A percentile compares a stretch with the other conserved stretches of the same genome.
Evolutionary conservation across 2,113 vertebrate genomes (phyloP).

Genomic region (Nannospalax galili): DNA sequence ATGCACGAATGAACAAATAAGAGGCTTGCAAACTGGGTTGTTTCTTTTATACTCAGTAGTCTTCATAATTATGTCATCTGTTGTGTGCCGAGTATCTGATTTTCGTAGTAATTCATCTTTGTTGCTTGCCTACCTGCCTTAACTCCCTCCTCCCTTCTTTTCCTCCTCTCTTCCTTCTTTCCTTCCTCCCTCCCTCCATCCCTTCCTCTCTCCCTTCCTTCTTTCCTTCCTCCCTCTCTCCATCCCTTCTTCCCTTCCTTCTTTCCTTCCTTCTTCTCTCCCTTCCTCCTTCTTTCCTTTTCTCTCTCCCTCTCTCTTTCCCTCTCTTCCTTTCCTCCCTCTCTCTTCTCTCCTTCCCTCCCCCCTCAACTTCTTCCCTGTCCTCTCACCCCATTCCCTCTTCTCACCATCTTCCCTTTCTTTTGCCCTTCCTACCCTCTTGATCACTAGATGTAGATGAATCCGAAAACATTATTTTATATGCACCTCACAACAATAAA

Average conservation of each 20-base stretch:
- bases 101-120: not conserved
- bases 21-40: not conserved
- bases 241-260: accelerated
- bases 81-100: not conserved
- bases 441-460: not conserved
- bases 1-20: not conserved
- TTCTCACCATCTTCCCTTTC: not conserved
- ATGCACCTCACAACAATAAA: not conserved
- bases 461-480: not conserved
- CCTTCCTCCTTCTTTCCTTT: accelerated
- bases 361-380: not conserved
- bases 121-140: not conserved
- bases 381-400: not conserved
- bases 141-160: too few species aligned
- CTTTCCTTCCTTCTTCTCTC: accelerated
- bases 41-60: not conserved
- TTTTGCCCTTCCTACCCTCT: not conserved
- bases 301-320: too few species aligned
- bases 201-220: accelerated
- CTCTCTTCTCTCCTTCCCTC: not conserved
- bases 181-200: not conserved
- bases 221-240: not conserved
- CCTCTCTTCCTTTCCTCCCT: too few species aligned
- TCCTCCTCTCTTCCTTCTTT: not conserved
- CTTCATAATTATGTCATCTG: not conserved